Evolutionary conservation across 2,797 vertebrate genomes (phyloP).

Genomic region (Amphiprion clarkii): DNA sequence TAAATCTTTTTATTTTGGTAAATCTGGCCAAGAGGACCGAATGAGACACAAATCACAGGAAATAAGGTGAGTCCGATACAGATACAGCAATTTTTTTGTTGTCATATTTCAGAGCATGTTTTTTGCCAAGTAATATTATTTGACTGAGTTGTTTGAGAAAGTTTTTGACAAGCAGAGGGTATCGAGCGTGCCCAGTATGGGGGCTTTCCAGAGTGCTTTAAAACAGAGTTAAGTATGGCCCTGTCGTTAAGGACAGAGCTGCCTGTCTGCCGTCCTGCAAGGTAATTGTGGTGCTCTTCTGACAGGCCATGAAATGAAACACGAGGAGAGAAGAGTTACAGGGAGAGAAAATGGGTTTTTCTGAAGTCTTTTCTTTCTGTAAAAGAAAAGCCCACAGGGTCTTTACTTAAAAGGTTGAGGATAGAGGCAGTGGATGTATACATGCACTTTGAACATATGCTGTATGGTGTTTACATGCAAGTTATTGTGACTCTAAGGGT

Average conservation of each 20-base stretch:
- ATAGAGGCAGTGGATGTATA: constrained; percentile 14
- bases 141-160: constrained; percentile 31
- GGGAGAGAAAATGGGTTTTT: constrained; percentile 57
- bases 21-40: not conserved
- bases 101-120: constrained; percentile 2
- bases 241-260: constrained; percentile 45
- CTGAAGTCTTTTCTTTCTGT: constrained; percentile 53
- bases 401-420: constrained; percentile 35
- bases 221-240: constrained; percentile 46
- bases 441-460: constrained; percentile 18
- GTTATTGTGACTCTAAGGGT: not conserved
- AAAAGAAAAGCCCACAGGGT: constrained; percentile 50
- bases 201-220: constrained; percentile 46
- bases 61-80: not conserved
- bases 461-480: not conserved
- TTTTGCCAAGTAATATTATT: constrained; percentile 35
- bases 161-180: constrained; percentile 41
- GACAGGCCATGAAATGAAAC: constrained; percentile 56
- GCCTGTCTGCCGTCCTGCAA: constrained; percentile 57
- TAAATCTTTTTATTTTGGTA: not conserved
- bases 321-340: constrained; percentile 29
- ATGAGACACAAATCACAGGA: not conserved
- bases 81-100: not conserved
- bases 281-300: constrained; percentile 65
- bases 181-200: constrained; percentile 21